Evolutionary conservation across 1,140 invertebrate species (phyloP).

Genomic region (Dinothrombium tinctorium): DNA sequence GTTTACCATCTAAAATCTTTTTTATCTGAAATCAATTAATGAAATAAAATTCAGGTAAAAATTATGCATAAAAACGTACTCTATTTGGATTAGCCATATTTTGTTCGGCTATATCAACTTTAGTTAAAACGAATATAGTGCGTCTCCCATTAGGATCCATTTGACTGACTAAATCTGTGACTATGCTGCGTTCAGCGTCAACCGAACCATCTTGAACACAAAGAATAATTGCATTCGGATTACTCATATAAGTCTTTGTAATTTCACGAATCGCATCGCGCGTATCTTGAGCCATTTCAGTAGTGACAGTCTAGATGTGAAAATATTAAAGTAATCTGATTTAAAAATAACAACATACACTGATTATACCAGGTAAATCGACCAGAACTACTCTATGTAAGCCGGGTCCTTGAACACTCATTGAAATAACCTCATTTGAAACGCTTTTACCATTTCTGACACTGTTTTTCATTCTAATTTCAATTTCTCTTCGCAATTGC

Average conservation of each 20-base stretch:
- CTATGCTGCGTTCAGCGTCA: constrained; percentile 94
- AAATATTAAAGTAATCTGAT: background rate
- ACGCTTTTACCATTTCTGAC: constrained; percentile 74
- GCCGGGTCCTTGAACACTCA: constrained; percentile 89
- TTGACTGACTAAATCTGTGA: constrained; percentile 82
- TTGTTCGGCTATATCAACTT: constrained; percentile 89
- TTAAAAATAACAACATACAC: constrained; percentile 30
- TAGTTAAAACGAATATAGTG: constrained; percentile 96
- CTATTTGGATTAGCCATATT: constrained; percentile 81
- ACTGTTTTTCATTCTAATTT: constrained; percentile 62
- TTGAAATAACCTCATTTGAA: constrained; percentile 78
- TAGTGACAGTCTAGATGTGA: constrained; percentile 53
- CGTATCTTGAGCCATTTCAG: constrained; percentile 86
- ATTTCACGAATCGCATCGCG: constrained; percentile 71
- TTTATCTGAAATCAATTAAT: constrained; percentile 36
- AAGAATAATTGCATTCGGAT: constrained; percentile 95
- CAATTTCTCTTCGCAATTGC: constrained; percentile 49
- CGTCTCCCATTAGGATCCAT: constrained; percentile 86
- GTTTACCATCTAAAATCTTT: constrained; percentile 79
- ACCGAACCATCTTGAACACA: constrained; percentile 97
- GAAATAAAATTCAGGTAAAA: background rate
- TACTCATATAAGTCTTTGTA: constrained; percentile 83
- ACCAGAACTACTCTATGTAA: constrained; percentile 93
- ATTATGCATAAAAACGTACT: constrained; percentile 26
- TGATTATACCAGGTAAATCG: constrained; percentile 93